Evolutionary conservation across 2,888 invertebrate species (phyloP).

Genomic region (Ophioninae sp.): DNA sequence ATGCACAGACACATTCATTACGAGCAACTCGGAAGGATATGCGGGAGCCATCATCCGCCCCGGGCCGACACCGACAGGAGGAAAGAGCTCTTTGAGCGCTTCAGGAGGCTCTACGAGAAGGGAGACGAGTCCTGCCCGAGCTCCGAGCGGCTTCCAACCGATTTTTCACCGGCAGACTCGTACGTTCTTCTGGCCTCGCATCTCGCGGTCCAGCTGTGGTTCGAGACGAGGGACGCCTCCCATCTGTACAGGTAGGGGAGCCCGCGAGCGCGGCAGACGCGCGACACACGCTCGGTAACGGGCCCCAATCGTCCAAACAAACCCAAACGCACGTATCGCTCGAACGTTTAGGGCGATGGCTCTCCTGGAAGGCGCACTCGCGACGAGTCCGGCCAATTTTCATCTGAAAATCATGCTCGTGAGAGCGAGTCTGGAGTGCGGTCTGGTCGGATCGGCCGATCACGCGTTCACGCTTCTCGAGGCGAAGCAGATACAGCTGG

Average conservation of each 20-base stretch:
- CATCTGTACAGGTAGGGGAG: constrained; percentile 77
- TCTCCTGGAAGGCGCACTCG: constrained; percentile 74
- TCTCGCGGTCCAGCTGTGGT: constrained; percentile 84
- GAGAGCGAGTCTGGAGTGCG: constrained; percentile 86
- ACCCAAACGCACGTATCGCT: neutral
- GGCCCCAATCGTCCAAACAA: no score
- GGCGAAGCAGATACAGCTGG: constrained; percentile 95
- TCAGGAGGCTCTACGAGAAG: constrained; percentile 75
- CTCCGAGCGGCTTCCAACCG: constrained; percentile 85
- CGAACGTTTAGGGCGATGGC: constrained; percentile 72
- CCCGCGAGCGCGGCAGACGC: no score
- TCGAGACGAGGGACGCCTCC: constrained; percentile 80
- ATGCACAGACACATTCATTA: constrained; percentile 92
- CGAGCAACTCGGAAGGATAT: constrained; percentile 88
- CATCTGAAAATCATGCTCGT: constrained; percentile 93
- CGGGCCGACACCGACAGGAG: constrained; percentile 71
- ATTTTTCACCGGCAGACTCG: constrained; percentile 89
- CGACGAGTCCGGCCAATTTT: constrained; percentile 91
- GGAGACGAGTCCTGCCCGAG: constrained; percentile 76
- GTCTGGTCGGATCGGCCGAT: constrained; percentile 77
- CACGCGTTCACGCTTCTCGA: constrained; percentile 84
- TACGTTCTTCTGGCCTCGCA: constrained; percentile 91
- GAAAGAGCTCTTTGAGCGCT: constrained; percentile 71
- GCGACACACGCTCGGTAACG: no score
- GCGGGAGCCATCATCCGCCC: constrained; percentile 84